Conservation (phyloP, 1,140 invertebrate genomes). For the Chionoecetes opilio region DNA sequence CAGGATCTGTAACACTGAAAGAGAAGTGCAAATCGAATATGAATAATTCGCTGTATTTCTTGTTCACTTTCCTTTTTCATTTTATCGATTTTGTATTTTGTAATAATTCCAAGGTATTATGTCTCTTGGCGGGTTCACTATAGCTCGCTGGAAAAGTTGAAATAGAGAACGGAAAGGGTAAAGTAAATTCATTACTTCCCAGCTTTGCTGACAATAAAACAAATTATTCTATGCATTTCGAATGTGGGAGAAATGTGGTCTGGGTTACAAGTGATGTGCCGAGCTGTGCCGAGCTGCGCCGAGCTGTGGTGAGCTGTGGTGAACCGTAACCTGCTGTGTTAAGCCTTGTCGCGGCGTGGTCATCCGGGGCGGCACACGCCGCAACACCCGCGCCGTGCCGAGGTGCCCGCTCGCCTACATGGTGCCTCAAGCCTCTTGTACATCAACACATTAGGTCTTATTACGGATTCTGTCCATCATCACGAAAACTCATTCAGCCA, state of each 20-base stretch:
- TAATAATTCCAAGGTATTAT: background rate
- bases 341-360: background rate
- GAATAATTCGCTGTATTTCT: too few relatives aligned
- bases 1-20: too few relatives aligned
- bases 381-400: background rate
- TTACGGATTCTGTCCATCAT: background rate
- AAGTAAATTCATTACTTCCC: conserved; percentile 19
- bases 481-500: background rate
- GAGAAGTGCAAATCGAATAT: background rate
- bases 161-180: background rate
- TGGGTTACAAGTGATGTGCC: background rate
- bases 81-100: background rate
- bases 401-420: too few relatives aligned
- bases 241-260: conserved; percentile 18
- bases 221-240: conserved; percentile 20
- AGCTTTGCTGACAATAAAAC: conserved; percentile 29
- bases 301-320: background rate
- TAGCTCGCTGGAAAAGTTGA: background rate
- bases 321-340: background rate
- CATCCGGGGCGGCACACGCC: background rate
- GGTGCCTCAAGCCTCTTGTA: background rate
- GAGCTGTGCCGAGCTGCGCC: background rate
- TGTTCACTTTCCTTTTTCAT: too few relatives aligned
- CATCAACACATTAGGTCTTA: background rate
- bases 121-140: background rate